A percentile compares a stretch with the other conserved stretches of the same genome.
phyloP scores from a whole-genome alignment of 2,888 invertebrate species.

The Diarsia mendica region DNA sequence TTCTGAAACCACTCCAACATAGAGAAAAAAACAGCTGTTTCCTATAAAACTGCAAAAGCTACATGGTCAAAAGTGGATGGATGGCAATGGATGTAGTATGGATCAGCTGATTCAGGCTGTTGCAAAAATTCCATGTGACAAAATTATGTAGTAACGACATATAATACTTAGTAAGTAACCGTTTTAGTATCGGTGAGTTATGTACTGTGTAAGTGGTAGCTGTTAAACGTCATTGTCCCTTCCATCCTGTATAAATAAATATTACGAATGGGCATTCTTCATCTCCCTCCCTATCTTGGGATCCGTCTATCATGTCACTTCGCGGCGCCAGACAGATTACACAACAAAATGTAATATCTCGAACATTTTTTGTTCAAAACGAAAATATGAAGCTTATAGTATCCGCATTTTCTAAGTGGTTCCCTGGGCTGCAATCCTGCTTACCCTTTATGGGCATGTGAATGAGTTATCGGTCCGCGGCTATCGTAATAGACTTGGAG shows the following conservation, averaged over 20 bases:
- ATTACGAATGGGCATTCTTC: constrained; percentile 9
- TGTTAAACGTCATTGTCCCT: no score
- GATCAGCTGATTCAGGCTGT: no score
- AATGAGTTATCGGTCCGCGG: constrained; percentile 76
- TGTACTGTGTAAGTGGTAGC: no score
- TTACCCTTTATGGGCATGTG: constrained; percentile 80
- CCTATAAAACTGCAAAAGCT: no score
- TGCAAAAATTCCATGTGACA: no score
- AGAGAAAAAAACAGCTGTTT: no score
- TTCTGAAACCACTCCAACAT: no score
- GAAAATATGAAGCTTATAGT: constrained; percentile 75
- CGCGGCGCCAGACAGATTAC: constrained; percentile 64
- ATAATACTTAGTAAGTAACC: no score
- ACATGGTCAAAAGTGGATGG: no score
- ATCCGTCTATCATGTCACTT: constrained; percentile 18
- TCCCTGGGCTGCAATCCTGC: constrained; percentile 67
- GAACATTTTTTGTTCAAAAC: constrained; percentile 71
- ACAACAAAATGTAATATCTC: constrained; percentile 64
- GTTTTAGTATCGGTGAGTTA: no score
- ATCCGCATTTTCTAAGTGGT: constrained; percentile 79
- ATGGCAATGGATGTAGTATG: no score
- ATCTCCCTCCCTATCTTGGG: neutral
- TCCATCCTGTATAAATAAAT: neutral
- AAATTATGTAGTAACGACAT: no score
- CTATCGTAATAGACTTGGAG: constrained; percentile 64